Evolutionary conservation across 1,140 invertebrate genomes (phyloP).

Genomic region (Mylabris phalerata): DNA sequence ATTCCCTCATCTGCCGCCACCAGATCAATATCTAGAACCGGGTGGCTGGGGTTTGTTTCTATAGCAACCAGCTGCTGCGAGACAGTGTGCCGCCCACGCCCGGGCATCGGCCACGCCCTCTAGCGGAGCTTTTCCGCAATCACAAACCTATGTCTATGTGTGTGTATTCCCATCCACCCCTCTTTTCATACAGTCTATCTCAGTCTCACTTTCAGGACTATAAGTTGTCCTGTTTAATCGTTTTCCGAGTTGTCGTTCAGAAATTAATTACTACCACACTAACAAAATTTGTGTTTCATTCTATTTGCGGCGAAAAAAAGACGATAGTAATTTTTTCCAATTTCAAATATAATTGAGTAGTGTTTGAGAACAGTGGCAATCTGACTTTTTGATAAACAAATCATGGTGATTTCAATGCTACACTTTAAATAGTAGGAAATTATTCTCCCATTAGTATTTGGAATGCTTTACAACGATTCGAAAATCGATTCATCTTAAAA

Average conservation of each 20-base stretch:
- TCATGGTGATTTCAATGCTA: too few species aligned
- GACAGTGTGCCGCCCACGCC: constrained; percentile 41
- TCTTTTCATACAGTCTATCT: constrained; percentile 4
- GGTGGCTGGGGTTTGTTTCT: constrained; percentile 32
- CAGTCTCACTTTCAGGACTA: too few species aligned
- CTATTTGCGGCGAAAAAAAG: too few species aligned
- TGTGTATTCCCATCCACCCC: constrained; percentile 7
- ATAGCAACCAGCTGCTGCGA: constrained; percentile 42
- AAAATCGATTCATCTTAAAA: too few species aligned
- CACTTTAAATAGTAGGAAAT: too few species aligned
- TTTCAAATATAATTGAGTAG: too few species aligned
- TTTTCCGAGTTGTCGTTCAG: constrained; percentile 37
- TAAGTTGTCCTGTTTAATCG: constrained; percentile 27
- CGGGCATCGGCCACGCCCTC: constrained; percentile 24
- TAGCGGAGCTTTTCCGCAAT: constrained; percentile 12
- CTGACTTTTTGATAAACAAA: too few species aligned
- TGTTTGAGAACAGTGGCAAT: too few species aligned
- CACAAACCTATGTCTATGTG: not conserved
- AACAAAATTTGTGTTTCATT: constrained; percentile 32
- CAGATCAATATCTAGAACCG: constrained; percentile 41
- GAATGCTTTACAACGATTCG: too few species aligned
- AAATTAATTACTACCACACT: constrained; percentile 38
- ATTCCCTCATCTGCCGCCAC: constrained; percentile 17
- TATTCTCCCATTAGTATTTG: too few species aligned
- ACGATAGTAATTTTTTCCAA: too few species aligned